A percentile compares a stretch with the other conserved stretches of the same genome.
phyloP scores from a whole-genome alignment of 2,888 invertebrate genomes.

The Hipparchia sbordonii region DNA sequence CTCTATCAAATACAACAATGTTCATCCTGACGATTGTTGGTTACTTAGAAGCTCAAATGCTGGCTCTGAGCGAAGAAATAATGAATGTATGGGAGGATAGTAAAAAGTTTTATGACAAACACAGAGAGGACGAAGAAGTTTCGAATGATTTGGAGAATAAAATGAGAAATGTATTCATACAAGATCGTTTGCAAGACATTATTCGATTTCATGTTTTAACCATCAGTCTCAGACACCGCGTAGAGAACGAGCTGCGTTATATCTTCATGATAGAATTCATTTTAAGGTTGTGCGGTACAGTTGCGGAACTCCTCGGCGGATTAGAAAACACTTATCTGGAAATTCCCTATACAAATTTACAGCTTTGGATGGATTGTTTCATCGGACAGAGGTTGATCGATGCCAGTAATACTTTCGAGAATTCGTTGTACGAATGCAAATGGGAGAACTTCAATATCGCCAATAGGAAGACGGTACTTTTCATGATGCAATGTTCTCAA shows the following conservation, averaged over 20 bases:
- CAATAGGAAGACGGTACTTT: conserved; percentile 33
- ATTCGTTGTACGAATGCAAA: conserved; percentile 54
- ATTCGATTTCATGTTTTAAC: conserved; percentile 49
- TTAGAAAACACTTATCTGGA: conserved; percentile 55
- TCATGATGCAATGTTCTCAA: conserved; percentile 56
- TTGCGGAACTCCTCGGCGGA: conserved; percentile 57
- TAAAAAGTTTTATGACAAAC: conserved; percentile 25
- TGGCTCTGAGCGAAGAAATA: conserved; percentile 55
- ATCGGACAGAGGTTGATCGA: conserved; percentile 59
- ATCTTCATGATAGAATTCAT: conserved; percentile 53
- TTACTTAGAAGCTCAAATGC: conserved; percentile 59
- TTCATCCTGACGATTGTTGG: conserved; percentile 55
- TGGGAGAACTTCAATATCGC: conserved; percentile 26
- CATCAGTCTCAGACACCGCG: conserved; percentile 41
- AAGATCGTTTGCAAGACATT: conserved; percentile 45
- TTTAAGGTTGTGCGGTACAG: conserved; percentile 50
- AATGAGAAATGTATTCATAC: conserved; percentile 41
- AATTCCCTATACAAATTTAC: conserved; percentile 53
- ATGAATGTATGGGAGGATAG: conserved; percentile 49
- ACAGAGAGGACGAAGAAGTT: conserved; percentile 5
- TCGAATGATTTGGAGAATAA: conserved; percentile 8
- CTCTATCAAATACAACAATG: conserved; percentile 51
- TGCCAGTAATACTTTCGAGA: conserved; percentile 52
- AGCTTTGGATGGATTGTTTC: conserved; percentile 58
- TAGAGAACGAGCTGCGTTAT: conserved; percentile 49